Conservation (phyloP, 2,797 vertebrate species). For the Spondyliosoma cantharus region DNA sequence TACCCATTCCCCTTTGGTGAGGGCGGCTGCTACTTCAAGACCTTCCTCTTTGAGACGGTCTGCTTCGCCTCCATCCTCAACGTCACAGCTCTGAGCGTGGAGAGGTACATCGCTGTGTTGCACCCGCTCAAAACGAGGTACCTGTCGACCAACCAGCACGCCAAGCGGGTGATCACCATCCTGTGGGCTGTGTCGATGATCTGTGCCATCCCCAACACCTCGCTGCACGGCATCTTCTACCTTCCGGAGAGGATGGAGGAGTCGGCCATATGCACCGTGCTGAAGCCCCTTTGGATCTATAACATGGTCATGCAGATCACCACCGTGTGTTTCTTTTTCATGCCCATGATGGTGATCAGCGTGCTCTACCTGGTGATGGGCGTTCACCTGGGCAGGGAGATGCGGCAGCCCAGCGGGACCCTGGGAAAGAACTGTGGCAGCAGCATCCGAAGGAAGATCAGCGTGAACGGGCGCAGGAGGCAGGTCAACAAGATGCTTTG, state of each 20-base stretch:
- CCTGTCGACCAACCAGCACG: conserved; percentile 83
- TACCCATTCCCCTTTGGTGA: conserved; percentile 87
- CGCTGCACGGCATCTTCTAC: conserved; percentile 85
- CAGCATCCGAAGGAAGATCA: conserved; percentile 71
- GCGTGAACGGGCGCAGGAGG: conserved; percentile 74
- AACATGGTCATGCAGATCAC: conserved; percentile 87
- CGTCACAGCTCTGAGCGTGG: conserved; percentile 85
- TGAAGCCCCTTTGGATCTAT: conserved; percentile 87
- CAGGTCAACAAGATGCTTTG: conserved; percentile 88
- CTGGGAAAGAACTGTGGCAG: conserved; percentile 68
- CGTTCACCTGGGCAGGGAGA: conserved; percentile 79
- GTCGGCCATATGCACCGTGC: conserved; percentile 85
- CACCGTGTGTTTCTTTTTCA: conserved; percentile 85
- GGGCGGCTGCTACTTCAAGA: conserved; percentile 86
- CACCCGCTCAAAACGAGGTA: conserved; percentile 86
- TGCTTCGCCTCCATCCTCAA: conserved; percentile 88
- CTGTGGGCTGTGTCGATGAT: conserved; percentile 81
- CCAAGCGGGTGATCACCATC: conserved; percentile 79
- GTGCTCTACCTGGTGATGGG: conserved; percentile 86
- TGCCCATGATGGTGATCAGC: conserved; percentile 85
- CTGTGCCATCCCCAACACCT: conserved; percentile 86
- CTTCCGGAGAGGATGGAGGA: conserved; percentile 81
- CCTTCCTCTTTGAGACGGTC: conserved; percentile 86
- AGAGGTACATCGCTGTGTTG: conserved; percentile 85
- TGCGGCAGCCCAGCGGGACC: conserved; percentile 48